Conservation (phyloP, 2,113 vertebrate species). For the Hemichromis elongatus region DNA sequence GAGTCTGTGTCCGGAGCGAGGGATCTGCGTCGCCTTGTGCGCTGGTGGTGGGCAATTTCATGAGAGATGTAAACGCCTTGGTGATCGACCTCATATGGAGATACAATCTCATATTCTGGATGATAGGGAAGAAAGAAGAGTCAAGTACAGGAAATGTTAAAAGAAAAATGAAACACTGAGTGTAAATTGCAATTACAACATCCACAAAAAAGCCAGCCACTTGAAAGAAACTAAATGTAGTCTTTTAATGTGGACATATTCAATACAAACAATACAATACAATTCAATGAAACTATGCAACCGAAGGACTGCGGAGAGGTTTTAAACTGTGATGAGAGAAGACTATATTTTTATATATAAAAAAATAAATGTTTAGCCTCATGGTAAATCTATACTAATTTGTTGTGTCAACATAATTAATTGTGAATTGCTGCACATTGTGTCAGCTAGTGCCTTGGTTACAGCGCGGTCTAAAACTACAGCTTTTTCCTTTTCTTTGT, state of each 20-base stretch:
- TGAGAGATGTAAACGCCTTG: conserved; percentile 78
- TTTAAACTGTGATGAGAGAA: not conserved
- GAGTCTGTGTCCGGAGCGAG: not conserved
- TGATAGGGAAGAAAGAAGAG: not conserved
- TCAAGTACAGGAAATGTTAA: not conserved
- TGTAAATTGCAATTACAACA: not conserved
- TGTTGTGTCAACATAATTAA: not conserved
- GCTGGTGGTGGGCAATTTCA: conserved; percentile 73
- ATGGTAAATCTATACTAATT: not conserved
- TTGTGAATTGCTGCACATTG: not conserved
- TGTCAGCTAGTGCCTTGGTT: not conserved
- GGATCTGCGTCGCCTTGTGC: conserved; percentile 64
- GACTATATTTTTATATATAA: not conserved
- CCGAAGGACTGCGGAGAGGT: not conserved
- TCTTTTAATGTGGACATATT: not conserved
- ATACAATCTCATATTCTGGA: conserved; percentile 83
- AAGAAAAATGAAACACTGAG: not conserved
- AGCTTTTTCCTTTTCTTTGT: not conserved
- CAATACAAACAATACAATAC: too few species aligned
- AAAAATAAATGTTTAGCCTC: not conserved
- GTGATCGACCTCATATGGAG: conserved; percentile 80
- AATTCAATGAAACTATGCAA: not conserved
- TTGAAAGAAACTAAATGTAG: not conserved
- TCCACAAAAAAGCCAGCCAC: not conserved
- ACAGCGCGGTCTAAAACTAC: not conserved